phyloP scores from a whole-genome alignment of 2,113 vertebrate genomes.

The Petrocephalus microphthalmus region DNA sequence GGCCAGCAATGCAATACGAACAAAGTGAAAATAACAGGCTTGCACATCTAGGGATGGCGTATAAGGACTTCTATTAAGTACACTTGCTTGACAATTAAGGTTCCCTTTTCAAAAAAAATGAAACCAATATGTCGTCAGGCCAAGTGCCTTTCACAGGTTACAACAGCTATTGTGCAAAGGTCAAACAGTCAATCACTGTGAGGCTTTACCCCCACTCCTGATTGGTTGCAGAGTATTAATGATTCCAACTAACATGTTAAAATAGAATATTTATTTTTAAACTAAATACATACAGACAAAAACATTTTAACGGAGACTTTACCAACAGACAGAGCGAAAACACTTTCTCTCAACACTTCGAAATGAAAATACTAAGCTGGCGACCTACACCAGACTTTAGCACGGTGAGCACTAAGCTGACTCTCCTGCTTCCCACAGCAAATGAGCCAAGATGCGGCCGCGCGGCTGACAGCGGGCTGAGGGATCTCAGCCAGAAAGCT shows the following conservation, averaged over 20 bases:
- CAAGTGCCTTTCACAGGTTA: neutral
- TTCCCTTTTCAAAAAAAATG: neutral
- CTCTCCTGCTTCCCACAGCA: slow-evolving; percentile 50
- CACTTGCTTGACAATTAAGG: neutral
- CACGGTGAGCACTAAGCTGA: neutral
- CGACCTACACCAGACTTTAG: neutral
- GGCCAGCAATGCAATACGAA: neutral
- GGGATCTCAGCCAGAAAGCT: slow-evolving; percentile 7
- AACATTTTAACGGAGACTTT: neutral
- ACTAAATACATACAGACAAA: neutral
- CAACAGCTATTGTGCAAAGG: neutral
- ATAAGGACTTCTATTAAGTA: neutral
- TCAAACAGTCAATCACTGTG: neutral
- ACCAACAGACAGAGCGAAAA: neutral
- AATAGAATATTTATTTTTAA: neutral
- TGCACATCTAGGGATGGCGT: neutral
- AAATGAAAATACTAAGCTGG: neutral
- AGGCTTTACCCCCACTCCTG: neutral
- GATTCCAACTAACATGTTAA: neutral
- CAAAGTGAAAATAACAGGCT: neutral
- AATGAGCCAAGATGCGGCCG: slow-evolving; percentile 47
- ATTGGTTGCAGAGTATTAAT: neutral
- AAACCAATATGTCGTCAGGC: neutral
- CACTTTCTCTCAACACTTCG: neutral
- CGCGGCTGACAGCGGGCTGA: slow-evolving; percentile 43